Conservation (phyloP, 1,140 invertebrate species). For the Sycobia sp. region DNA sequence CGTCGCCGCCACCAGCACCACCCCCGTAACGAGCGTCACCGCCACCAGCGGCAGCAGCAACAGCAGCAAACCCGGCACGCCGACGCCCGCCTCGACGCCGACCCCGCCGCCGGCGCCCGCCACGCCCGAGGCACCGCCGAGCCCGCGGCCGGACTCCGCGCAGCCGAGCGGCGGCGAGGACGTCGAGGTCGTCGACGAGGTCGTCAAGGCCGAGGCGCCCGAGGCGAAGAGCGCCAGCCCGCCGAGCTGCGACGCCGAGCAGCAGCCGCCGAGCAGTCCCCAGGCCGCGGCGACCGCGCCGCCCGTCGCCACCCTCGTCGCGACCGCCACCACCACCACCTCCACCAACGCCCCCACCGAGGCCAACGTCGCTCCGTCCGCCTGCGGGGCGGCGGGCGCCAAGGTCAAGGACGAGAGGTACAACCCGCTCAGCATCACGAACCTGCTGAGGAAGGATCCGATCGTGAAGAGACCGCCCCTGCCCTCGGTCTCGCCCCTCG, state of each 20-base stretch:
- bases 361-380: not conserved
- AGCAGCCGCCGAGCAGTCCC: conserved; percentile 24
- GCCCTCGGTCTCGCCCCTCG: conserved; percentile 20
- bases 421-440: conserved; percentile 71
- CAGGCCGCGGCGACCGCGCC: conserved; percentile 1
- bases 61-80: conserved; percentile 8
- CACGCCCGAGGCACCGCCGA: conserved; percentile 3
- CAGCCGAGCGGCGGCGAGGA: not conserved
- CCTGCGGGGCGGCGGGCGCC: conserved; percentile 14
- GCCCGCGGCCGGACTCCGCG: not conserved
- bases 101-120: not conserved
- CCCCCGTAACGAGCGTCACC: conserved; percentile 10
- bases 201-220: not conserved
- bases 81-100: conserved; percentile 1
- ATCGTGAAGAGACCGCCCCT: conserved; percentile 27
- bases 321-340: not conserved
- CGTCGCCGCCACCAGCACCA: not conserved
- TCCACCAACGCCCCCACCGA: not conserved
- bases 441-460: conserved; percentile 70
- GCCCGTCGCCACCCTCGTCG: not conserved
- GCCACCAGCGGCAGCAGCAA: conserved; percentile 24
- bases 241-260: not conserved
- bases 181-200: not conserved
- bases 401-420: conserved; percentile 62
- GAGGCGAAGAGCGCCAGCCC: not conserved